Evolutionary conservation across 2,113 vertebrate species (phyloP), one percentile per base, ranked within the genome.

Genomic region (Trogon surrucura): DNA sequence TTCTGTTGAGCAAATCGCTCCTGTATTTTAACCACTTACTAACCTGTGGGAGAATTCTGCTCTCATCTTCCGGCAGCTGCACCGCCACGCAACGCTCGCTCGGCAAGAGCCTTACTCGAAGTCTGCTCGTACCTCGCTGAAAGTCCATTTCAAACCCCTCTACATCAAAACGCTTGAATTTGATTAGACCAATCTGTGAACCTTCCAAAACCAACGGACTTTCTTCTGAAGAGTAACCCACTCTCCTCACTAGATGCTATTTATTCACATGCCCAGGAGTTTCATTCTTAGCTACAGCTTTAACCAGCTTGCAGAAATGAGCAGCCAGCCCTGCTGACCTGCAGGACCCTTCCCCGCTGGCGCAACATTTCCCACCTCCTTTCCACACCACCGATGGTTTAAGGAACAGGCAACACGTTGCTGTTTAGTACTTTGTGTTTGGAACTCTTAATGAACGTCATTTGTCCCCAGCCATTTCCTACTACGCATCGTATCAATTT

Each of bases 301-400:
- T 67, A 92, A 44, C 34, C 30, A 50, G 5, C 32, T 22, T 29
- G 65, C 66, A 64, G 45, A 30, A 41, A 82, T 34, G 51, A 11
- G 16, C 27, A 48, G 25, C 7, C 34, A 47, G 56, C 9, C 47
- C 65, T 45, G 5, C 1, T 26, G 7, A 30, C 19, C 25, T 32
- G 20, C 58, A 19, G 32, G 27, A 88, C 32, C 9, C 60, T 62
- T 1, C 54, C 38, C 25, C 11, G 19, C 2, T 2, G 13, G 73
- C 34, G 57, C 29, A 6, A 0, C 1, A 16, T 2, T 67, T 6
- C 27, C 15, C 32, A 38, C 15, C 29, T 62, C 44, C 23, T 2
- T 84, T 78, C 57, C 53, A 44, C 25, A n/a, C 4, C 47, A 62
- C 4, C 2, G 2, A 12, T 2, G 36, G 77, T 32, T 48, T 53